phyloP scores from a whole-genome alignment of 1,140 invertebrate species.

The Lepidurus arcticus region DNA sequence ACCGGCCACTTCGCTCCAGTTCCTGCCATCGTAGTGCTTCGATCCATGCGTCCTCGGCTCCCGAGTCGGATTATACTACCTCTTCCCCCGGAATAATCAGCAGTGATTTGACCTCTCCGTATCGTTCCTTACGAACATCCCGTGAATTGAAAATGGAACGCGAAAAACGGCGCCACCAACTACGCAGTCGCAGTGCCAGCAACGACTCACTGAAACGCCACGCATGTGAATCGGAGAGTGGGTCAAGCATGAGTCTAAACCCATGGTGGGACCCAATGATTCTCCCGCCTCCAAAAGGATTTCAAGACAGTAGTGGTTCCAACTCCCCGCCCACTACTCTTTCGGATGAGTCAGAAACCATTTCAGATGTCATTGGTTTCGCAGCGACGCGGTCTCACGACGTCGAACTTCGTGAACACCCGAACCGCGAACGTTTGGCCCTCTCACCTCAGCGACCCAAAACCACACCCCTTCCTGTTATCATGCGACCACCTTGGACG shows the following conservation, averaged over 20 bases:
- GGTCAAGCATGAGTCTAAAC: conserved; percentile 34
- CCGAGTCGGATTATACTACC: neutral
- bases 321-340: neutral
- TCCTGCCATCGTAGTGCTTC: neutral
- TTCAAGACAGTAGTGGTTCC: conserved; percentile 33
- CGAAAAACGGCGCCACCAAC: conserved; percentile 36
- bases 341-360: neutral
- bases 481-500: neutral
- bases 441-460: neutral
- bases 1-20: neutral
- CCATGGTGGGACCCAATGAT: conserved; percentile 37
- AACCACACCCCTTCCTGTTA: neutral
- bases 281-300: conserved; percentile 36
- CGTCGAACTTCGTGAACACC: neutral
- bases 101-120: neutral
- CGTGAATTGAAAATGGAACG: conserved; percentile 39
- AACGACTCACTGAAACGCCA: conserved; percentile 32
- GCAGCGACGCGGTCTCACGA: neutral
- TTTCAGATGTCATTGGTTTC: neutral
- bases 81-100: neutral
- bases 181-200: conserved; percentile 34
- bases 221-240: conserved; percentile 31
- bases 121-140: conserved; percentile 36
- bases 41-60: neutral
- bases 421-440: neutral